phyloP scores from a whole-genome alignment of 2,888 invertebrate genomes.

The Rhagonycha fulva region DNA sequence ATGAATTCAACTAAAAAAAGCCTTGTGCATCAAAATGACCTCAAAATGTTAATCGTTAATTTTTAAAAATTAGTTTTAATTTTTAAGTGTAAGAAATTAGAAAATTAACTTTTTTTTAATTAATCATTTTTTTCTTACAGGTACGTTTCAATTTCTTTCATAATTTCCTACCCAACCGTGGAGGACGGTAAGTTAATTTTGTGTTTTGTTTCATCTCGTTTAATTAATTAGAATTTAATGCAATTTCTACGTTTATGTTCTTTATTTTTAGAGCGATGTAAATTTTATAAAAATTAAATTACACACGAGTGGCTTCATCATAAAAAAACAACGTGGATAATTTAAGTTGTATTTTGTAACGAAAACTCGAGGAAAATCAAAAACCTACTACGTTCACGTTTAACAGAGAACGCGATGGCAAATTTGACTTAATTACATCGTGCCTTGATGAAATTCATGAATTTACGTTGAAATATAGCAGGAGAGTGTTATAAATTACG shows the following conservation, averaged over 20 bases:
- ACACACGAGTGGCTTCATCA: neutral
- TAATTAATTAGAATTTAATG: neutral
- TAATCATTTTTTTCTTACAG: neutral
- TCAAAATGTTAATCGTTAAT: too few species aligned
- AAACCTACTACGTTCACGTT: neutral
- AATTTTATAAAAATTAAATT: neutral
- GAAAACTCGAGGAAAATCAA: neutral
- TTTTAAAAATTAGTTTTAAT: too few species aligned
- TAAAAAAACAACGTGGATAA: neutral
- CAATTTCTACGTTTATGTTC: neutral
- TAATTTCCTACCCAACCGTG: neutral
- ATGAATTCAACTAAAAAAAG: too few species aligned
- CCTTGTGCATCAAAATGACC: too few species aligned
- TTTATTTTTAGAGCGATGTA: neutral
- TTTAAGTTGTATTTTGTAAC: neutral
- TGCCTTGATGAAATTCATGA: constrained; percentile 14
- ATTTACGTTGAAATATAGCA: constrained; percentile 15
- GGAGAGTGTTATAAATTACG: constrained; percentile 13
- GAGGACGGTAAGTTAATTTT: neutral
- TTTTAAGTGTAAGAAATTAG: too few species aligned
- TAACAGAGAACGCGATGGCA: constrained; percentile 8
- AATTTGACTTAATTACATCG: constrained; percentile 20
- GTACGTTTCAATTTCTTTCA: neutral
- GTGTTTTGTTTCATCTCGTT: neutral
- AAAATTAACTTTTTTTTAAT: neutral